Evolutionary conservation across 2,888 invertebrate genomes (phyloP).

Genomic region (Neoitamus cyanurus): DNA sequence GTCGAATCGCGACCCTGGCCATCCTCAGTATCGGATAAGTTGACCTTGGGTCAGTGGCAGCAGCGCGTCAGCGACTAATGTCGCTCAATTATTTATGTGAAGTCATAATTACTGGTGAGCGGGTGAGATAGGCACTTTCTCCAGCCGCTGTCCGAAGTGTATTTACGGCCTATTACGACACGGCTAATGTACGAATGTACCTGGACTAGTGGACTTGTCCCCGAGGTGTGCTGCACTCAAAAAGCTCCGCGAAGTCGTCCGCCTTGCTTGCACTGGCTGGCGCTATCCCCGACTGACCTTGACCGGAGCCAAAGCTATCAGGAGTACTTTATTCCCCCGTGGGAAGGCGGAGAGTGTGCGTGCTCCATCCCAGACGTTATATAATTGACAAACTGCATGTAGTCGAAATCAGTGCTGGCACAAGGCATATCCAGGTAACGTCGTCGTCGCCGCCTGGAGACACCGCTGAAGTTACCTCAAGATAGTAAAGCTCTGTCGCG

Average conservation of each 20-base stretch:
- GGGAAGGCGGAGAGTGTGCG: slow-evolving; percentile 32
- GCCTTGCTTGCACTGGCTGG: slow-evolving; percentile 8
- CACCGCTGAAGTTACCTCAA: neutral
- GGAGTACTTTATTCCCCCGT: neutral
- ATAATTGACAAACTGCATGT: slow-evolving; percentile 25
- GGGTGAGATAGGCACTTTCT: neutral
- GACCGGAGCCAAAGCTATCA: slow-evolving; percentile 38
- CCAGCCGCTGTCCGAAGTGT: neutral
- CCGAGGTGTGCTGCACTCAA: neutral
- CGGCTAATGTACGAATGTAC: neutral
- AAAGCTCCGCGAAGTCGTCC: neutral
- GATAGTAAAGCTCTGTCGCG: neutral
- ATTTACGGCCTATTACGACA: neutral
- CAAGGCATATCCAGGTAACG: neutral
- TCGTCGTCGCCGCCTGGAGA: neutral
- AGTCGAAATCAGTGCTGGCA: slow-evolving; percentile 13
- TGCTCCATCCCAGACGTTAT: slow-evolving; percentile 19
- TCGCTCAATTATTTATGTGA: neutral
- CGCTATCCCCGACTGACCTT: slow-evolving; percentile 18
- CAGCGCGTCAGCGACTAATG: neutral
- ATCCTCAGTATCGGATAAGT: too few species aligned
- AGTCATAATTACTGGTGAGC: neutral
- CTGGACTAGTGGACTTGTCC: neutral
- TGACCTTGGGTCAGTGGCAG: slow-evolving; percentile 17
- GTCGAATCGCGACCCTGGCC: neutral